These are phyloP conservation scores for Epicauta chinensis DNA, from an alignment of 1,140 invertebrate species.

Conservation along the genomic window DNA sequence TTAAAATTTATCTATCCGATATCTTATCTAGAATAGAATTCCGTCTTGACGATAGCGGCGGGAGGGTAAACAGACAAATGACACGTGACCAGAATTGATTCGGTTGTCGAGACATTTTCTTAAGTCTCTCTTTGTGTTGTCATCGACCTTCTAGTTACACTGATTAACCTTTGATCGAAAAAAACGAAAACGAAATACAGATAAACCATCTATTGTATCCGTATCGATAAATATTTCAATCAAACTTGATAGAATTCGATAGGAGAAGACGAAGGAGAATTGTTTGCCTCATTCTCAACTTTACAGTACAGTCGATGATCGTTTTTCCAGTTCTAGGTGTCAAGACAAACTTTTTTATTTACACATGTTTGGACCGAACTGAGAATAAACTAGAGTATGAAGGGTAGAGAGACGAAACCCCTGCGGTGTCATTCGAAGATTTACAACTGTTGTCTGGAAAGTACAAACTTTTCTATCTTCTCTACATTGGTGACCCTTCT, in stretches of 20 bases:
- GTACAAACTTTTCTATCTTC: constrained; percentile 24
- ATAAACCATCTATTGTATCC: no score
- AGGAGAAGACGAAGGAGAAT: neutral
- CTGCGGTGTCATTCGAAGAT: constrained; percentile 25
- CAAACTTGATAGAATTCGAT: neutral
- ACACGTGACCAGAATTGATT: constrained; percentile 3
- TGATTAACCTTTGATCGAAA: no score
- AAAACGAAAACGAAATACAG: no score
- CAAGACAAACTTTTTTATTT: constrained; percentile 14
- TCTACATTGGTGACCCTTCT: constrained; percentile 17
- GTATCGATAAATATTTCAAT: constrained; percentile 8
- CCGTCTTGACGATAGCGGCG: neutral
- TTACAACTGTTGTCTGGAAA: constrained; percentile 22
- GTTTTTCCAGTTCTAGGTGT: constrained; percentile 1
- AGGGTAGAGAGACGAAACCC: constrained; percentile 7
- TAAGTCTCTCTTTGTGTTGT: no score
- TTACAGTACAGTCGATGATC: neutral
- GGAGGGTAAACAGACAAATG: constrained; percentile 10
- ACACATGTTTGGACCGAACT: constrained; percentile 20
- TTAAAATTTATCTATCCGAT: no score
- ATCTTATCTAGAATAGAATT: no score
- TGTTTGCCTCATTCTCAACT: no score
- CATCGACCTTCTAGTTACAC: no score
- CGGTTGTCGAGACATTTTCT: no score
- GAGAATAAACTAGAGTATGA: constrained; percentile 12